These are phyloP conservation scores for Andrena bicolor DNA, from an alignment of 2,888 invertebrate species.

Conservation along the genomic window DNA sequence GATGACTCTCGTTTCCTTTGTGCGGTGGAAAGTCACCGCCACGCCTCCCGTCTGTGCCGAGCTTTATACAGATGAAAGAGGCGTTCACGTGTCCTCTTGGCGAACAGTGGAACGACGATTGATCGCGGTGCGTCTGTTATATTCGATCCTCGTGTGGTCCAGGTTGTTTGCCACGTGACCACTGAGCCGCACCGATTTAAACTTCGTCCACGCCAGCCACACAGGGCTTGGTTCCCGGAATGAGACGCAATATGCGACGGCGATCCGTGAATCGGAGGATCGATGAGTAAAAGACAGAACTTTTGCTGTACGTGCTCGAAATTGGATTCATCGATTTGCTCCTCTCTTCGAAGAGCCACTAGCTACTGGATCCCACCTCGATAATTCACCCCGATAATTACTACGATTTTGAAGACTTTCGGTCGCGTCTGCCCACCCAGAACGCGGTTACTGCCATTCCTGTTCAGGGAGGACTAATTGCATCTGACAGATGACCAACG, in stretches of 20 bases:
- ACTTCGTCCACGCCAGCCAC: constrained; percentile 25
- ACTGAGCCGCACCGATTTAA: constrained; percentile 1
- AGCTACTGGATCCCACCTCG: neutral
- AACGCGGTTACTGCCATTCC: constrained; percentile 5
- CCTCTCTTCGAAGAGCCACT: too few species aligned
- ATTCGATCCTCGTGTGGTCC: constrained; percentile 33
- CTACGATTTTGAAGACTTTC: neutral
- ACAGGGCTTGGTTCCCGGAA: neutral
- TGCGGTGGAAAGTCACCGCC: constrained; percentile 48
- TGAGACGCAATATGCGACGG: neutral
- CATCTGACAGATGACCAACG: constrained; percentile 74
- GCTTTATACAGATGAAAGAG: constrained; percentile 25
- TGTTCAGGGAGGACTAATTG: constrained; percentile 71
- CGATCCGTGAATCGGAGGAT: neutral
- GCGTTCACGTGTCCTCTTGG: neutral
- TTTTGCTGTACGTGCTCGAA: too few species aligned
- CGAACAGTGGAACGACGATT: constrained; percentile 20
- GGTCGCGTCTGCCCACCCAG: neutral
- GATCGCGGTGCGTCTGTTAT: constrained; percentile 19
- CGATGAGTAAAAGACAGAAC: too few species aligned
- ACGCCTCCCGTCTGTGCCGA: constrained; percentile 22
- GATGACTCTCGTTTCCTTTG: constrained; percentile 64
- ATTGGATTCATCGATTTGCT: too few species aligned
- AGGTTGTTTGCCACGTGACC: constrained; percentile 27
- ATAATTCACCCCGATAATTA: constrained; percentile 1